Conservation (phyloP, 1,140 invertebrate genomes). For the Oscheius sp. region DNA sequence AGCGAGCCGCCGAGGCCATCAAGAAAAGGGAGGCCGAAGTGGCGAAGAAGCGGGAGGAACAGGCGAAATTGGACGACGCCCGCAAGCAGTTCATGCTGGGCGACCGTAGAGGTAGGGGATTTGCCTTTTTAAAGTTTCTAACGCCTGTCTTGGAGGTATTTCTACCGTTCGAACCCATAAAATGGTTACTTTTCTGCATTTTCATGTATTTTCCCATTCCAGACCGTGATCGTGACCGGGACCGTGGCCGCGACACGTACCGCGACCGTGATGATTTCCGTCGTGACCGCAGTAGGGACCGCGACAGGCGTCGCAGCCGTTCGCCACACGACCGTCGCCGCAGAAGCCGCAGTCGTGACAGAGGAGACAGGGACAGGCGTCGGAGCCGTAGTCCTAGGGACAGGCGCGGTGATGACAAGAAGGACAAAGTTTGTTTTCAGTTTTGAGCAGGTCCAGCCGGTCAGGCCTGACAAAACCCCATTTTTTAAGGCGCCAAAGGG, state of each 20-base stretch:
- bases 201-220: constrained; percentile 19
- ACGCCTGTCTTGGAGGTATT: too few relatives aligned
- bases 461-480: too few relatives aligned
- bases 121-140: constrained; percentile 26
- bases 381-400: constrained; percentile 35
- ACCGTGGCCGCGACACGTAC: constrained; percentile 38
- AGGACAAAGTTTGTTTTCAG: constrained; percentile 7
- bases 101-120: constrained; percentile 65
- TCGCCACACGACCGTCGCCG: too few relatives aligned
- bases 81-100: constrained; percentile 67
- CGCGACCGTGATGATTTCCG: constrained; percentile 46
- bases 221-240: constrained; percentile 46
- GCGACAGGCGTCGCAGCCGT: constrained; percentile 38
- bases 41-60: constrained; percentile 69
- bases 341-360: constrained; percentile 32
- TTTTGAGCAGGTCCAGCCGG: too few relatives aligned
- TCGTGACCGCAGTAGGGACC: constrained; percentile 49
- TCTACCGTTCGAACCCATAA: background rate
- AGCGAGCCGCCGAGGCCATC: constrained; percentile 82
- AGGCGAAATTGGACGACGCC: constrained; percentile 73
- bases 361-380: background rate
- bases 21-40: constrained; percentile 80
- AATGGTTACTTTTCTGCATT: background rate
- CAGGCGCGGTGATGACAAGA: constrained; percentile 29
- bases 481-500: too few relatives aligned